Percentiles rank a stretch among this genome's conserved stretches.
These are phyloP conservation scores for Dolichallabes microphthalmus DNA, from an alignment of 2,113 vertebrate species.

Conservation along the genomic window DNA sequence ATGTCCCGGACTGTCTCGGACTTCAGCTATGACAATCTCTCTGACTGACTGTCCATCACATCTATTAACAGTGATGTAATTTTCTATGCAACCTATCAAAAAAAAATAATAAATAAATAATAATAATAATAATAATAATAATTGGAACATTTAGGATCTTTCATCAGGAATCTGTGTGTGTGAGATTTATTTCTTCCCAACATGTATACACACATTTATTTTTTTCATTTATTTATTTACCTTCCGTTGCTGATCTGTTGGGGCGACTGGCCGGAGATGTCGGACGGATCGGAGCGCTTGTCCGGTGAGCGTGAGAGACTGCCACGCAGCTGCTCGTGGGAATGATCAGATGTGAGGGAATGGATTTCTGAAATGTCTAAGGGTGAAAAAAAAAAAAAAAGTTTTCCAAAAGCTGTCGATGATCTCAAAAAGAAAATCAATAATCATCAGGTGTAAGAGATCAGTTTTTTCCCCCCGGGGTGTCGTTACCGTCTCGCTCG, in stretches of 20 bases:
- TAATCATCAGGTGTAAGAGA: not conserved
- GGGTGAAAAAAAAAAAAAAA: too few species aligned
- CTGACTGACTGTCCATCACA: too few species aligned
- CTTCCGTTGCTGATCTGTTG: conserved; percentile 94
- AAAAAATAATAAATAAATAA: too few species aligned
- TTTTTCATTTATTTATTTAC: conserved; percentile 67
- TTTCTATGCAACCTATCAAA: too few species aligned
- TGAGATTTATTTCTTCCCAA: too few species aligned
- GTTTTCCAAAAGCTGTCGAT: too few species aligned
- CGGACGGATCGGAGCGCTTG: conserved; percentile 85
- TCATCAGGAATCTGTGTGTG: too few species aligned
- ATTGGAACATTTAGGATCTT: too few species aligned
- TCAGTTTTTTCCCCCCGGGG: not conserved
- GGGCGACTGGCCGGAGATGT: conserved; percentile 89
- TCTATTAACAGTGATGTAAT: too few species aligned
- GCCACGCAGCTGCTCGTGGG: conserved; percentile 82
- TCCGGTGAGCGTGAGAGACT: conserved; percentile 90
- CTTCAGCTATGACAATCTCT: too few species aligned
- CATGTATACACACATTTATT: not conserved
- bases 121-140: too few species aligned
- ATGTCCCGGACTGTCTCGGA: too few species aligned
- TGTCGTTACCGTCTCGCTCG: conserved; percentile 87
- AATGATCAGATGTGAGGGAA: conserved; percentile 98
- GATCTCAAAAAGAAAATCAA: not conserved
- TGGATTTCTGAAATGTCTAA: conserved; percentile 99